Percentiles rank a stretch among this genome's conserved stretches.
Evolutionary conservation across 2,113 vertebrate genomes (phyloP).

Genomic region (Mobula hypostoma): DNA sequence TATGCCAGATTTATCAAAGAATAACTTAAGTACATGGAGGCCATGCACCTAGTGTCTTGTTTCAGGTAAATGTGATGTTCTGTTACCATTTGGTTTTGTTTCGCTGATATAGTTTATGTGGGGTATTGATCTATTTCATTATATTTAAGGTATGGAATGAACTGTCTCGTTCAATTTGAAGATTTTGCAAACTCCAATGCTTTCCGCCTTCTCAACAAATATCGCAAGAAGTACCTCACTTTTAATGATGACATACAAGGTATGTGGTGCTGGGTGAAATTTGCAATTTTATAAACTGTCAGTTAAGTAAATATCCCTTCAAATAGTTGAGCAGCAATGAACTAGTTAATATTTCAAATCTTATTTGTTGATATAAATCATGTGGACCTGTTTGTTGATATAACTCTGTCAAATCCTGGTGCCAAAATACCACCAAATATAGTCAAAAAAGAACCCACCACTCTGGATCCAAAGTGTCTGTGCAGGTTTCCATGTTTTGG

Average conservation of each 20-base stretch:
- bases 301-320: background rate
- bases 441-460: background rate
- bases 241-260: constrained; percentile 98
- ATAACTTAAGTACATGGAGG: no score
- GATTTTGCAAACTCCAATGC: constrained; percentile 93
- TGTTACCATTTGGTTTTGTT: background rate
- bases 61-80: background rate
- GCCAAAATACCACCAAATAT: background rate
- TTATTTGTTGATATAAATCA: background rate
- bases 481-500: background rate
- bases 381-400: background rate
- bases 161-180: constrained; percentile 94
- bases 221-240: constrained; percentile 81
- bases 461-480: background rate
- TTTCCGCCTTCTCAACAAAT: constrained; percentile 90
- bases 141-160: constrained; percentile 80
- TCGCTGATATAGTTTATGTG: background rate
- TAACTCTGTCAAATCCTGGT: background rate
- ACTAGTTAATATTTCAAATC: background rate
- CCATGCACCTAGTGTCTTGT: background rate
- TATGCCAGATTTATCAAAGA: background rate
- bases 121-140: background rate
- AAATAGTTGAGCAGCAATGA: background rate
- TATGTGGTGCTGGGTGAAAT: constrained; percentile 45
- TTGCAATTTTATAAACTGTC: background rate